These are phyloP conservation scores for Pluvialis apricaria DNA, from an alignment of 2,113 vertebrate species.

Conservation along the genomic window DNA sequence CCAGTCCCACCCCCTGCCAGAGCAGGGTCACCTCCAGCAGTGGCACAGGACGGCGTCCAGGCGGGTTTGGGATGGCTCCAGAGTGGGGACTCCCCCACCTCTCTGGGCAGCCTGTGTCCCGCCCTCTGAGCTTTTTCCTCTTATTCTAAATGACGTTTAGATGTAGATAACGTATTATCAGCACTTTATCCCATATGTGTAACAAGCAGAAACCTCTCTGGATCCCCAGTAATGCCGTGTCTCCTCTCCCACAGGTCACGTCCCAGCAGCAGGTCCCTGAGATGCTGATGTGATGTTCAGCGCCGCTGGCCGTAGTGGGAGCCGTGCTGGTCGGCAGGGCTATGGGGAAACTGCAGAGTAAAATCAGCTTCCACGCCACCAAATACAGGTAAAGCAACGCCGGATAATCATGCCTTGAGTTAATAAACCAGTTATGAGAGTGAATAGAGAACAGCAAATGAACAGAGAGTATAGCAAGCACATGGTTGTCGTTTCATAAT, in stretches of 20 bases:
- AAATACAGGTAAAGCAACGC: constrained; percentile 80
- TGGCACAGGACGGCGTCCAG: too few relatives aligned
- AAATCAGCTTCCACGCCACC: constrained; percentile 77
- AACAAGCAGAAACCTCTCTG: background rate
- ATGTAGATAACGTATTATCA: background rate
- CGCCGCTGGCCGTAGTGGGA: background rate
- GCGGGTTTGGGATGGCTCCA: too few relatives aligned
- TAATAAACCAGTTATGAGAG: background rate
- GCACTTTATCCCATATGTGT: background rate
- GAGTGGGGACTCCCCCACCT: too few relatives aligned
- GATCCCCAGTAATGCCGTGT: background rate
- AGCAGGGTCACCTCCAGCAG: too few relatives aligned
- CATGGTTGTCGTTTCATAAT: background rate
- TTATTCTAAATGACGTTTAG: background rate
- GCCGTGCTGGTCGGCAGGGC: background rate
- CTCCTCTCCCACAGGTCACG: background rate
- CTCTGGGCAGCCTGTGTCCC: too few relatives aligned
- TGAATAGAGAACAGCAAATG: background rate
- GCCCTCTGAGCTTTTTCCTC: background rate
- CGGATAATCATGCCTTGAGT: background rate
- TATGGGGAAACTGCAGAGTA: constrained; percentile 96
- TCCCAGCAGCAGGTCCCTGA: background rate
- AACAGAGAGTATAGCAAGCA: background rate
- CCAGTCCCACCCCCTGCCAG: too few relatives aligned
- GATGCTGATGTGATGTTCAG: background rate